These are phyloP conservation scores for Pterostichus madidus DNA, from an alignment of 2,888 invertebrate genomes.

Conservation along the genomic window DNA sequence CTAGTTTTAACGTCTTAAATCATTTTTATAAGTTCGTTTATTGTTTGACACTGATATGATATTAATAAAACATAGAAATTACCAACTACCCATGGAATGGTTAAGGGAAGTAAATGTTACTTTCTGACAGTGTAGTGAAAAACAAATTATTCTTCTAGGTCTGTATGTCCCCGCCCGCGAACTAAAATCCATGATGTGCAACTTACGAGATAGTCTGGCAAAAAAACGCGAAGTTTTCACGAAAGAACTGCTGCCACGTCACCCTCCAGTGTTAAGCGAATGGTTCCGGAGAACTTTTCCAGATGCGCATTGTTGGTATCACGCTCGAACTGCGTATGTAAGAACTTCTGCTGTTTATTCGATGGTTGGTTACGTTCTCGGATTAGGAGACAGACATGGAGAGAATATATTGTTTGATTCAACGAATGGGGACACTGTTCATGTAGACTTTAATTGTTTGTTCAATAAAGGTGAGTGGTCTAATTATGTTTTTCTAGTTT, in stretches of 20 bases:
- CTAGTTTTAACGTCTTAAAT: no score
- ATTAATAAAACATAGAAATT: no score
- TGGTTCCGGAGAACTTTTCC: constrained; percentile 95
- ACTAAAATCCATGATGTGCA: constrained; percentile 82
- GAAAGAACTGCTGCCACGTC: constrained; percentile 83
- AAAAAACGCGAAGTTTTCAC: constrained; percentile 84
- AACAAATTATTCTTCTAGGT: constrained; percentile 73
- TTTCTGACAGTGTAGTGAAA: no score
- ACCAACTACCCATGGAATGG: no score
- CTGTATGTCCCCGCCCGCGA: constrained; percentile 81
- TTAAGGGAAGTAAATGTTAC: no score
- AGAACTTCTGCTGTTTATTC: constrained; percentile 98
- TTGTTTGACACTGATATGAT: no score
- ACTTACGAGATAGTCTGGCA: constrained; percentile 81
- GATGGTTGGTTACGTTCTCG: constrained; percentile 95
- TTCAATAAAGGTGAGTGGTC: constrained; percentile 89
- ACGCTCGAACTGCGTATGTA: constrained; percentile 93
- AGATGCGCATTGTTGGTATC: constrained; percentile 91
- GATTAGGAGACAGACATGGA: constrained; percentile 96
- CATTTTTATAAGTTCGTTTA: no score
- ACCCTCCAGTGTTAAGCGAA: constrained; percentile 93
- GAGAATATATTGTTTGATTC: constrained; percentile 97
- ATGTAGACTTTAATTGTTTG: constrained; percentile 98
- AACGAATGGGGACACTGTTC: constrained; percentile 94
- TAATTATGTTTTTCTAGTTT: not conserved